Base-by-base conservation (phyloP, 35 echinoderm and acorn worm genomes). In the Hemicentrotus pulcherrimus region DNA sequence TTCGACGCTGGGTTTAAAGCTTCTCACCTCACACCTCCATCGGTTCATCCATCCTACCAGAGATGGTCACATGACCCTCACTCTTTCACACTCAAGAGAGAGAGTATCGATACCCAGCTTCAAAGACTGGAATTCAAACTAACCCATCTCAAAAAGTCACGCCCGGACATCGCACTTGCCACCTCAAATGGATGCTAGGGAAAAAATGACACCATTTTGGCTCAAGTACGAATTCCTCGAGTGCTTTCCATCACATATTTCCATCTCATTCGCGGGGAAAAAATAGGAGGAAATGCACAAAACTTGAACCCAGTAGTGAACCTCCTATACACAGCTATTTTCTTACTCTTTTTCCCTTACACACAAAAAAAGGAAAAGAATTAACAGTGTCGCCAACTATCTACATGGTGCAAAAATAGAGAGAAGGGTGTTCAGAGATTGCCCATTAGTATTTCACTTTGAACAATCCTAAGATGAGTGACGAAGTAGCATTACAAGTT, bases 181-280 rank as follows among this genome's bases (percentile, higher is more conserved):
- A 78, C 65, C 65, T 78, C 22, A 8, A 22, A 78, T 78, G 28
- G 65, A 78, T 78, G 65, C 65, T 7, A 78, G 65, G 24, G 24
- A 78, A 70, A 78, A 78, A 78, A 78, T 78, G 65, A 24, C 65
- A 78, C 65, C 65, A n/a, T 78, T 78, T 78, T 78, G 65, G 19
- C 65, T 78, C 65, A 78, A 78, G 65, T 78, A 78, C 22, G 65
- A n/a, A 78, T 78, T 78, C 65, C 65, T 78, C 19, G 65, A 78
- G 65, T 28, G 65, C 65, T n/a, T 78, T 78, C 65, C 24, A 78
- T 78, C 28, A 78, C 65, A 78, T 78, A 28, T 78, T 78, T 24
- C 65, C 65, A 28, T 24, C 18, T 78, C 28, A n/a, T 5, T 78
- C 19, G 28, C 65, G 4, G 65, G 65, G n/a, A 78, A 78, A 58